Evolutionary conservation across 2,888 invertebrate species (phyloP).

Genomic region (Eristalinus aeneus): DNA sequence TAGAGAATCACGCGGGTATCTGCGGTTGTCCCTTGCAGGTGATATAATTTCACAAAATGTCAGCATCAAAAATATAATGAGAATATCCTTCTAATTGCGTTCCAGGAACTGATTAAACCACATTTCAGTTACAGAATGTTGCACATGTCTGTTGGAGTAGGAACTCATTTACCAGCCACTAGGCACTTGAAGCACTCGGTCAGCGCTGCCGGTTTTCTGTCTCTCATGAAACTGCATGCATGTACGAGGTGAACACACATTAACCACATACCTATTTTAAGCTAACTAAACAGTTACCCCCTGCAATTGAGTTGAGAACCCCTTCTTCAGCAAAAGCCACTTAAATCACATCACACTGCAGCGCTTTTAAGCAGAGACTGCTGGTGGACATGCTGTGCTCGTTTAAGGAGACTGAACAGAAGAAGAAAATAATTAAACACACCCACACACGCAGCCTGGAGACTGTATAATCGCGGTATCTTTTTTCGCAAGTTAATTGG

Average conservation of each 20-base stretch:
- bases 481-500: not conserved
- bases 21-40: not conserved
- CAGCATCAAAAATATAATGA: not conserved
- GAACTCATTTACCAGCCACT: not conserved
- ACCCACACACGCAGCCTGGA: not conserved
- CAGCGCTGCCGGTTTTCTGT: not conserved
- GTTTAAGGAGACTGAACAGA: not conserved
- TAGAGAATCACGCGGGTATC: not conserved
- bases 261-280: not conserved
- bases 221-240: not conserved
- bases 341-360: not conserved
- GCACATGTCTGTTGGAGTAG: not conserved
- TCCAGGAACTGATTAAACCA: not conserved
- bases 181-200: not conserved
- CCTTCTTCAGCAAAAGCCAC: not conserved
- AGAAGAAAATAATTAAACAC: not conserved
- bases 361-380: not conserved
- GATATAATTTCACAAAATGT: not conserved
- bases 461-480: not conserved
- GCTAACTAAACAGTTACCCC: constrained; percentile 7
- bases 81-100: not conserved
- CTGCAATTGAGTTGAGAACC: not conserved
- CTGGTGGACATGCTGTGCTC: not conserved
- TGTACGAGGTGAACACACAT: not conserved
- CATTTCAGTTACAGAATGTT: not conserved